Base-by-base conservation (phyloP, 1,140 invertebrate genomes). In the Tetragnatha versicolor region DNA sequence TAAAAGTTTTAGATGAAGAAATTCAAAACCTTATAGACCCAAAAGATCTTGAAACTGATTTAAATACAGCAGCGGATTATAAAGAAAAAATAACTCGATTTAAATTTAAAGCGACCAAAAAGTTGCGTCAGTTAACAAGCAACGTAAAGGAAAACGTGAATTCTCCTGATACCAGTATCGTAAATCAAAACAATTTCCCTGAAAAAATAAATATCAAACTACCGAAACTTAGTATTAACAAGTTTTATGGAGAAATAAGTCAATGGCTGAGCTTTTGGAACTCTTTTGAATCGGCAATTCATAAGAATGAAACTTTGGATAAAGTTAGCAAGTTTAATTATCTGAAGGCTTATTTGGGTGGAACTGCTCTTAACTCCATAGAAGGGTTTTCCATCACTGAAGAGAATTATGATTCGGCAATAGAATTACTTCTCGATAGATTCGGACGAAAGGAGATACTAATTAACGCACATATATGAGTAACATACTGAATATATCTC, bases 261-360 rank as follows among this genome's bases (percentile, higher is more conserved):
- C 20, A 27, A 45, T 68, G 63, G 39, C 20, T 47, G 14, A 68
- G 10, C 12, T 45, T 68, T 49, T 68, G 63, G 63, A 68, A 45
- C 22, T 27, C 14, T 27, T 68, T 2, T 25, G 63, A 68, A 31
- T 20, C 39, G 4, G 63, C 3, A 1, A 68, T 47, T 37, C 63
- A 68, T 20, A 68, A 68, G 3, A 68, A 68, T 49, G 39, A 68
- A 17, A 12, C 22, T 6, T 31, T 68, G 12, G 6, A 68, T 1
- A 31, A 68, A 47, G 39, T 49, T 27, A 7, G 47, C 12, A 68
- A 68, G 33, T 45, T 68, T 31, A 68, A 68, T 25, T 68, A 68
- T 27, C 39, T 47, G 4, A 68, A 47, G 9, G 22, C 4, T 14
- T 29, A 47, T 49, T 49, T 68, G 17, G 37, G 45, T 0, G 63